Evolutionary conservation across 1,140 invertebrate species (phyloP).

Genomic region (Agrilus planipennis): DNA sequence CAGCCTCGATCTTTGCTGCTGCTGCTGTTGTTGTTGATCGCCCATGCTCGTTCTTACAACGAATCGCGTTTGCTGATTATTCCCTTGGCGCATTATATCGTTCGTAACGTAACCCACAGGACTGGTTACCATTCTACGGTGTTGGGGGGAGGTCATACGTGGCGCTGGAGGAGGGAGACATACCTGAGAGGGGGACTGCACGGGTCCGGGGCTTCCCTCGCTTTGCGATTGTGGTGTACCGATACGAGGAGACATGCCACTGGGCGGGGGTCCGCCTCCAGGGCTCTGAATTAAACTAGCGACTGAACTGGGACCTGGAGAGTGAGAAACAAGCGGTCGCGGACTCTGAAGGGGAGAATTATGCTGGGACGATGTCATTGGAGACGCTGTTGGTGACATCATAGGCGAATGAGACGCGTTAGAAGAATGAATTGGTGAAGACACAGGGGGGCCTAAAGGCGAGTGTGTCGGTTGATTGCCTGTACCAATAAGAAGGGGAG

Average conservation of each 20-base stretch:
- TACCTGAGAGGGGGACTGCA: conserved; percentile 31
- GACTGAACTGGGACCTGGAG: conserved; percentile 43
- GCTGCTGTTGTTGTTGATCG: too few relatives aligned
- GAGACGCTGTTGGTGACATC: conserved; percentile 39
- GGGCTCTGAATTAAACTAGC: conserved; percentile 40
- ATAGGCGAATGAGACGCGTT: conserved; percentile 46
- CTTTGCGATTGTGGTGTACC: conserved; percentile 49
- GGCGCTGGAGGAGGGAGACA: conserved; percentile 35
- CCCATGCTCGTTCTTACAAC: conserved; percentile 21
- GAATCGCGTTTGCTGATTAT: conserved; percentile 34
- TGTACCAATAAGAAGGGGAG: conserved; percentile 15
- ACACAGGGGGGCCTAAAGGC: conserved; percentile 27
- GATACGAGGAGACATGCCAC: conserved; percentile 44
- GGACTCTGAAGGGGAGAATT: conserved; percentile 51
- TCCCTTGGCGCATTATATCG: conserved; percentile 27
- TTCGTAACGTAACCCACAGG: conserved; percentile 38
- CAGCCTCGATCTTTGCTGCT: conserved; percentile 19
- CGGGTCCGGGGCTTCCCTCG: conserved; percentile 31
- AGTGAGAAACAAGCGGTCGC: conserved; percentile 42
- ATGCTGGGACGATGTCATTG: conserved; percentile 37
- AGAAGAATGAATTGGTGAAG: conserved; percentile 33
- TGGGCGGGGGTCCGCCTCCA: conserved; percentile 28
- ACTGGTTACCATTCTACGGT: conserved; percentile 41
- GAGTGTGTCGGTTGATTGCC: conserved; percentile 18
- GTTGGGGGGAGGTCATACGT: conserved; percentile 46